Evolutionary conservation across 92 coral and sea anemone species (phyloP).

Genomic region (Bergia sp.): DNA sequence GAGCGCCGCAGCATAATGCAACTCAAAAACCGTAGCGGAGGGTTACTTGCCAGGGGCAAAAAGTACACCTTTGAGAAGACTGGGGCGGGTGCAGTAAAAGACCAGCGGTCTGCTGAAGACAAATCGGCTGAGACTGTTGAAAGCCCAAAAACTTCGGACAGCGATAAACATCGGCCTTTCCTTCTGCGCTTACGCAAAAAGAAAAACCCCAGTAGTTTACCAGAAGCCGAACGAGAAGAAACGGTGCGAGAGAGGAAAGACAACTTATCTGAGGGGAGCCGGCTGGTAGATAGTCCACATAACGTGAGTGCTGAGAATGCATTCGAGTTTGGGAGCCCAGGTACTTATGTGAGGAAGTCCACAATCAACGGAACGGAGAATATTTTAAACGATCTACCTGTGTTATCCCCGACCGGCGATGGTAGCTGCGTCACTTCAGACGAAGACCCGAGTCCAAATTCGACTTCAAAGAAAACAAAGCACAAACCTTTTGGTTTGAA

Average conservation of each 20-base stretch:
- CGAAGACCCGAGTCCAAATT: constrained; percentile 21
- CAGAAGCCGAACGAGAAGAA: constrained; percentile 22
- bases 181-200: constrained; percentile 32
- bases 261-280: constrained; percentile 20
- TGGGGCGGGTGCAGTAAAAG: not conserved
- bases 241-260: constrained; percentile 14
- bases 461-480: constrained; percentile 36
- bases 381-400: constrained; percentile 26
- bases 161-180: constrained; percentile 32
- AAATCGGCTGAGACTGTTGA: not conserved
- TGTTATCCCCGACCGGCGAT: constrained; percentile 21
- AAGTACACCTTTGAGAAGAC: constrained; percentile 17
- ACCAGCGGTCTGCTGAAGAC: not conserved
- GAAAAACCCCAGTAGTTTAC: constrained; percentile 29
- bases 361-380: constrained; percentile 14
- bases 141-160: constrained; percentile 15
- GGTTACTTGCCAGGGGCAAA: constrained; percentile 21
- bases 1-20: constrained; percentile 44
- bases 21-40: constrained; percentile 39
- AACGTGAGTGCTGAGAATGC: constrained; percentile 45
- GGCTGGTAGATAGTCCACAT: constrained; percentile 17
- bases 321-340: constrained; percentile 47
- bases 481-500: constrained; percentile 24
- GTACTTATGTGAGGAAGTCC: constrained; percentile 33
- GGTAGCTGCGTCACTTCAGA: constrained; percentile 24